Base-by-base conservation (phyloP, 2,888 invertebrate genomes). In the Helobdella robusta region DNA sequence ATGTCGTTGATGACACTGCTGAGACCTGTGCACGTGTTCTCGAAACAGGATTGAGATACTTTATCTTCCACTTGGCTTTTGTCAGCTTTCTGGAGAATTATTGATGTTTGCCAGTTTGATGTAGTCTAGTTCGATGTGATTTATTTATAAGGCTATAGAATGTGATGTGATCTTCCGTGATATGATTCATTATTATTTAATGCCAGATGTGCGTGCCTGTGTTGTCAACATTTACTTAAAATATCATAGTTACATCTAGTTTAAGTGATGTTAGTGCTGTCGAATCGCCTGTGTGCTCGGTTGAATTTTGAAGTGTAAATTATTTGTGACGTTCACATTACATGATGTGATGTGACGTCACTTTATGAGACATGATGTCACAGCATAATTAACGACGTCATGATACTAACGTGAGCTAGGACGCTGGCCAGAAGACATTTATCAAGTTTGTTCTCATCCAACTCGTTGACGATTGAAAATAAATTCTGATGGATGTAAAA, bases 1-100 rank as follows among this genome's bases (percentile, higher is more conserved):
- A 65, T 65, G 65, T 65, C 65, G 25, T 65, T 59, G 52, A 65
- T 59, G n/a, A 65, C 65, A 3, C 60, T 36, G 23, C 50, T 59
- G 36, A 65, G 46, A 25, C 65, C 65, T 60, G 59, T 48, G 25
- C 65, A 65, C 5, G 59, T 44, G 60, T 60, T 65, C 23, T 65
- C 65, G 36, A 65, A 65, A 40, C 65, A 65, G 1, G 50, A 30
- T 28, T 65, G 59, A 32, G 52, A 60, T 18, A 65, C 65, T 23
- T 65, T 65, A 32, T 65, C 65, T 1, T 65, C 65, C 4, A 65
- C 36, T 15, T 65, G 60, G 52, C 40, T 20, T 35, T 50, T 59
- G 36, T 60, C 60, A 5, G 65, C 65, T 60, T 65, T 65, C 65
- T 65, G 36, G n/a, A n/a, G n/a, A n/a, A n/a, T n/a, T n/a, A n/a